Conservation (phyloP, 2,888 invertebrate species). For the Drosophila demipolita region DNA sequence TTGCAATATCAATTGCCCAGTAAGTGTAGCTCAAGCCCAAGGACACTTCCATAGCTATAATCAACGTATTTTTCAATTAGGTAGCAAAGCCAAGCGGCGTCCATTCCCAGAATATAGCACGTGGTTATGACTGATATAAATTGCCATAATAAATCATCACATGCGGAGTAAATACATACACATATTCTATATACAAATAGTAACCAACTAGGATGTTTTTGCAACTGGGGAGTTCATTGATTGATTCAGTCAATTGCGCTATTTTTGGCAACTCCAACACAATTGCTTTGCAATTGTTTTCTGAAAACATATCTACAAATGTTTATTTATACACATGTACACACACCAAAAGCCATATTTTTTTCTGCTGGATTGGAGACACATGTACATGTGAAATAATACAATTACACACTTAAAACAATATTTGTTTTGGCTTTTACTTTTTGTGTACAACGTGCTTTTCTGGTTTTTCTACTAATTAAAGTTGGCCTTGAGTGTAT, state of each 20-base stretch:
- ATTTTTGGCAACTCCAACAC: constrained; percentile 42
- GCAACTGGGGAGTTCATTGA: constrained; percentile 40
- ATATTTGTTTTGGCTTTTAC: neutral
- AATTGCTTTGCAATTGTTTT: constrained; percentile 13
- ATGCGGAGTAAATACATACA: neutral
- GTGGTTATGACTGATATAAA: constrained; percentile 37
- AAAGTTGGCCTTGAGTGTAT: neutral
- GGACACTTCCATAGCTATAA: constrained; percentile 54
- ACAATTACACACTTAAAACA: neutral
- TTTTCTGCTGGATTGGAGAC: neutral
- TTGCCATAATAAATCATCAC: constrained; percentile 30
- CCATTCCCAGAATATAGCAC: constrained; percentile 35
- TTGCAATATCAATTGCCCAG: constrained; percentile 67
- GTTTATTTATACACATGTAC: neutral
- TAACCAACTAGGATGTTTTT: neutral
- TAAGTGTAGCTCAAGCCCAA: constrained; percentile 17
- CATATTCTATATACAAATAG: neutral
- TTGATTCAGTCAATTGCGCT: constrained; percentile 41
- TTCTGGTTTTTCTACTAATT: neutral
- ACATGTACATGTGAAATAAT: neutral
- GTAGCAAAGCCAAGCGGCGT: constrained; percentile 22
- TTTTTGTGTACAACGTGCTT: neutral
- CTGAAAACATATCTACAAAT: neutral
- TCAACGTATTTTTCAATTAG: constrained; percentile 60
- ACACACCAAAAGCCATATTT: neutral